Base-by-base conservation (phyloP, 2,888 invertebrate species). In the Xylota sylvarum region DNA sequence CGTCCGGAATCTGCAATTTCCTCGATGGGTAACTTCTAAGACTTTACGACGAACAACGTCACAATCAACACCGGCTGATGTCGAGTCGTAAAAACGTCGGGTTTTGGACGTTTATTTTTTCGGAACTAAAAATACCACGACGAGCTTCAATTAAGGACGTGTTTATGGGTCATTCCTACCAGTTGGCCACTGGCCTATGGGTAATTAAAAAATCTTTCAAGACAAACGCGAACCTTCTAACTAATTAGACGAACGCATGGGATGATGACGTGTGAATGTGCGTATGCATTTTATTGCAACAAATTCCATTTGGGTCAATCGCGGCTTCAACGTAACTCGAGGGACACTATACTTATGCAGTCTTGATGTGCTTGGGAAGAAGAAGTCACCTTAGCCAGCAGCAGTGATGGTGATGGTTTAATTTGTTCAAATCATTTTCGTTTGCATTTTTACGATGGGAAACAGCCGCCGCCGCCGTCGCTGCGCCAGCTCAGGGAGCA, bases 401-500 rank as follows among this genome's bases (percentile, higher is more conserved):
- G 23, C 23, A 23, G 23, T 3, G 14, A 56, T 58, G 70, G 70
- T 74, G 58, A 72, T 77, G 67, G 78, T 86, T 86, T 82, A 86
- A 86, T 86, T 86, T 86, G 81, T 86, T 56, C 77, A 56, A 65
- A 77, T 65, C 48, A 81, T 77, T 85, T 79, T 72, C 27, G 62
- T 81, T 76, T 67, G 72, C 85, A 77, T 73, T 86, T 86, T 77
- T 81, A 86, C 67, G 86, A 72, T 86, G 86, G 72, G 85, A 86
- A 80, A 37, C 37, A 37, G 37, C 37, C 37, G 37, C 6, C 35
- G 32, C 4, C 32, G 32, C 32, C 4, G 9, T 43, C 23, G 12
- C 5, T 2, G 19, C 1, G 5, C n/a, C 10, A 7, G n/a, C 12
- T 4, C 4, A 19, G 77, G 43, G 60, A 72, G 65, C 76, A 74